phyloP scores from a whole-genome alignment of 2,113 vertebrate genomes.

The Pampusana beccarii region DNA sequence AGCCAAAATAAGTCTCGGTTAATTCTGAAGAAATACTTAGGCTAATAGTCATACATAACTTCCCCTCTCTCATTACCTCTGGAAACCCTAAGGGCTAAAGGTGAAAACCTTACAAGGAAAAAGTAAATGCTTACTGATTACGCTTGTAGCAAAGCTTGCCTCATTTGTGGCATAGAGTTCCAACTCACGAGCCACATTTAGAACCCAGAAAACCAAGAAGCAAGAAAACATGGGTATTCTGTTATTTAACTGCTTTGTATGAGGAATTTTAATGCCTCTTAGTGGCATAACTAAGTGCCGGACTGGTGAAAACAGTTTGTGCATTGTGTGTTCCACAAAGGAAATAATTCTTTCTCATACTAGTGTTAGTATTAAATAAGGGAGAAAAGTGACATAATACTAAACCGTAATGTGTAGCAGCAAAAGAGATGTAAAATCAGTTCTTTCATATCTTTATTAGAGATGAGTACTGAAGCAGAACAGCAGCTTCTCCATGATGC shows the following conservation, averaged over 20 bases:
- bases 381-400: background rate
- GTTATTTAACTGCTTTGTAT: background rate
- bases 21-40: background rate
- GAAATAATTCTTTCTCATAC: background rate
- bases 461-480: conserved; percentile 82
- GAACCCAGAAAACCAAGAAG: background rate
- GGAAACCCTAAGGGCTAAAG: background rate
- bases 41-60: background rate
- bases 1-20: background rate
- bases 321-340: background rate
- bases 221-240: background rate
- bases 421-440: background rate
- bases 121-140: background rate
- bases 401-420: background rate
- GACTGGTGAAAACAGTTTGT: background rate
- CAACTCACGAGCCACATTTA: background rate
- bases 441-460: conserved; percentile 42
- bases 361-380: background rate
- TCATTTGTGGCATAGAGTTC: background rate
- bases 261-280: conserved; percentile 48
- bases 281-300: background rate
- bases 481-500: conserved; percentile 89
- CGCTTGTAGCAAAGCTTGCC: background rate
- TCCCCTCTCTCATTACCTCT: background rate
- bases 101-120: background rate